Evolutionary conservation across 2,797 vertebrate species (phyloP), one percentile per base, ranked within the genome.

Genomic region (Mallotus villosus): DNA sequence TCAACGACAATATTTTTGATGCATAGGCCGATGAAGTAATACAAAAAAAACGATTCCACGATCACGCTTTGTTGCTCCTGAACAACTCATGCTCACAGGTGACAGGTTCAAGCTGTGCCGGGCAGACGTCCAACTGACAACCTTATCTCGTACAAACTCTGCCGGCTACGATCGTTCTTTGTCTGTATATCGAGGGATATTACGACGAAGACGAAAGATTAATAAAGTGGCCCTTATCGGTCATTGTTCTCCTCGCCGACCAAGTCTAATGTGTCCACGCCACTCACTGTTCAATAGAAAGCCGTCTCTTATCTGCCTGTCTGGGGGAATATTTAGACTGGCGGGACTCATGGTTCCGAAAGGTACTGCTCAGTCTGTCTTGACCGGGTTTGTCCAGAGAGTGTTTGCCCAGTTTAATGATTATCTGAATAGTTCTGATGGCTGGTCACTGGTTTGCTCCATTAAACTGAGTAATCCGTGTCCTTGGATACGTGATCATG

Each of bases 361-460:
- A 46, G 24, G 67, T 57, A 21, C 55, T 19, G 17, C 16, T 63
- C 51, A 8, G 55, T 3, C 8, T 25, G 21, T 53, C 14, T n/a
- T 11, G 24, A 12, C 25, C 2, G 29, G 66, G 53, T 29, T 53
- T 68, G 25, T 41, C 12, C 37, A 19, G 60, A 37, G 29, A 6
- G 24, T 77, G 75, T 77, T 73, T 77, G 75, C 62, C 49, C 55
- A 66, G 71, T 73, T 73, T 73, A 77, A 77, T 77, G 69, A 73
- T 77, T 77, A 60, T 73, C 62, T 70, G 67, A 70, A 63, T 59
- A 17, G 51, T 17, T 55, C 51, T 55, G 51, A 17, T 55, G 51
- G 51, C 51, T 55, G 51, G 4, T 6, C 21, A 7, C 32, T 46
- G 7, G 32, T 34, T 6, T 34, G 41, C 9, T 46, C 12, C 57